phyloP scores from a whole-genome alignment of 2,797 vertebrate species.

The Anniella stebbinsi region DNA sequence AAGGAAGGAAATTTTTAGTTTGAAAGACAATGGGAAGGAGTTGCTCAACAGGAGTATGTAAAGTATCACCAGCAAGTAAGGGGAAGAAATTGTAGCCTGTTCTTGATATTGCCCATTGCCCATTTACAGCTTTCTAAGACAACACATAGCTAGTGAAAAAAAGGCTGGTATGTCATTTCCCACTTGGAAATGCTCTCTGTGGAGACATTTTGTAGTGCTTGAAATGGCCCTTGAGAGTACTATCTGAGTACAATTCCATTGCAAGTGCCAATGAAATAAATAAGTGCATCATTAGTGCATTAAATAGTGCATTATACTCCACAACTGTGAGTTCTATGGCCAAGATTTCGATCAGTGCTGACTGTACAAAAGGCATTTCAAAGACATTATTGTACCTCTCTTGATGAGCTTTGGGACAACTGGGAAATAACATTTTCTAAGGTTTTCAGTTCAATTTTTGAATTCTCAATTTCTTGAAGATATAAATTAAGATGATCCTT shows the following conservation, averaged over 20 bases:
- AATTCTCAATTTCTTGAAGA: constrained; percentile 82
- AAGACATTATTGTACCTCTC: constrained; percentile 60
- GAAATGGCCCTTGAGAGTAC: neutral
- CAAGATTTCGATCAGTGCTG: neutral
- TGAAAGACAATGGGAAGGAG: neutral
- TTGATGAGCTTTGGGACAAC: constrained; percentile 72
- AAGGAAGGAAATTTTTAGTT: neutral
- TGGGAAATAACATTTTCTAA: constrained; percentile 83
- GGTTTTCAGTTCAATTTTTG: constrained; percentile 79
- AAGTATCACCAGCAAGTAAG: neutral
- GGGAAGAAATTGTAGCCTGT: neutral
- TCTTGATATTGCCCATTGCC: neutral
- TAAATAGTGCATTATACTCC: neutral
- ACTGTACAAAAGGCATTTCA: neutral
- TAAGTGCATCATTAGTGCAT: too few species aligned
- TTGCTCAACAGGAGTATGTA: neutral
- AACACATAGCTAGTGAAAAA: neutral
- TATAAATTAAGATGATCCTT: constrained; percentile 78
- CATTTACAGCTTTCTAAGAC: neutral
- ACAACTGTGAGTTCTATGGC: neutral
- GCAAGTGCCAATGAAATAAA: neutral
- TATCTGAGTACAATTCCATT: neutral
- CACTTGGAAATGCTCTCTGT: neutral
- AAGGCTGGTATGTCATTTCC: neutral
- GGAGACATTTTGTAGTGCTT: neutral